These are phyloP conservation scores for Tursiops truncatus DNA, from an alignment of 2,113 vertebrate genomes.

Conservation along the genomic window DNA sequence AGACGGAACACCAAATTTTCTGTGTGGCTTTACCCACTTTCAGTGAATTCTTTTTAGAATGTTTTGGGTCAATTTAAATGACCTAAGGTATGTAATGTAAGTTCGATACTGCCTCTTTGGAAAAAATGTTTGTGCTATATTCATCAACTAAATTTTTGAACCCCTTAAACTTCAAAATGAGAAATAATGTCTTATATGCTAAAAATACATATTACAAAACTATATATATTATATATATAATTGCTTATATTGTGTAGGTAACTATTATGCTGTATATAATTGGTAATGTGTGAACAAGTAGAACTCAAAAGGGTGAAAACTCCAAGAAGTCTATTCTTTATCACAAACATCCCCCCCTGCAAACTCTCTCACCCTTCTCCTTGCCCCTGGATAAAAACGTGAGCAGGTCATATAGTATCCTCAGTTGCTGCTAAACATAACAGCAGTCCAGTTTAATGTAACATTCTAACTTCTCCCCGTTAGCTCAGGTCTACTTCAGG, in stretches of 20 bases:
- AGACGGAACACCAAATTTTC: background rate
- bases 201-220: background rate
- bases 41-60: background rate
- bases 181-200: background rate
- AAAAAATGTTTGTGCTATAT: background rate
- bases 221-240: background rate
- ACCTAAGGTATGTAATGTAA: background rate
- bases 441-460: background rate
- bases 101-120: background rate
- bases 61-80: background rate
- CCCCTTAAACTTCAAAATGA: background rate
- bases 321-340: background rate
- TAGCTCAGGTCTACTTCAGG: background rate
- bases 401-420: background rate
- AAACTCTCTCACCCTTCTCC: background rate
- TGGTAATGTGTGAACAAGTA: background rate
- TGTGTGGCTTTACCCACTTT: background rate
- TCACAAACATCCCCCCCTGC: background rate
- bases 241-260: background rate
- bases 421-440: background rate
- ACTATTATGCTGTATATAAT: background rate
- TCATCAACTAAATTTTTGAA: background rate
- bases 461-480: background rate
- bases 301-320: background rate
- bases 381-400: background rate